These are phyloP conservation scores for Strix aluco DNA, from an alignment of 2,113 vertebrate species.

Conservation along the genomic window DNA sequence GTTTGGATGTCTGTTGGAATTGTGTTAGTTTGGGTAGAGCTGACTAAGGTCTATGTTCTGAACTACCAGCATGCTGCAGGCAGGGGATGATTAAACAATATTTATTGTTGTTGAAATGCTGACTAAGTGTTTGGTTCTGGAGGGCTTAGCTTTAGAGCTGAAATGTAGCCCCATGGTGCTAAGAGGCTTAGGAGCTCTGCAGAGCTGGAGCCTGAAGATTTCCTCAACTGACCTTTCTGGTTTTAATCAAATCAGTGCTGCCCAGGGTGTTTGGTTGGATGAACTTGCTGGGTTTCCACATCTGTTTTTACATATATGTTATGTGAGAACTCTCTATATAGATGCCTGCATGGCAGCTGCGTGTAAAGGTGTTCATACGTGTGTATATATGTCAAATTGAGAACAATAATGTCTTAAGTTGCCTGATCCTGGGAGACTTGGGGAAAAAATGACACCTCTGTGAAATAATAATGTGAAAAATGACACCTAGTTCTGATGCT, in stretches of 20 bases:
- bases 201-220: neutral
- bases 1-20: neutral
- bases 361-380: rapidly evolving
- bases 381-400: neutral
- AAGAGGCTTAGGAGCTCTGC: slow-evolving; percentile 29
- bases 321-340: rapidly evolving
- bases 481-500: too few relatives aligned
- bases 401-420: rapidly evolving
- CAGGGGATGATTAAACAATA: neutral
- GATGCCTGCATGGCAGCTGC: neutral
- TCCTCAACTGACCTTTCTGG: neutral
- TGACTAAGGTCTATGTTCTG: neutral
- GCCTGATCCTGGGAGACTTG: neutral
- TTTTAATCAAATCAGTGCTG: neutral
- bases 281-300: neutral
- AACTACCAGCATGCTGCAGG: neutral
- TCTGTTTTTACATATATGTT: neutral
- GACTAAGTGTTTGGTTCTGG: neutral
- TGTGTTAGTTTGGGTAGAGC: neutral
- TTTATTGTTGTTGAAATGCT: neutral
- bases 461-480: too few relatives aligned
- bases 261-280: neutral
- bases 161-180: neutral
- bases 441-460: neutral
- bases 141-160: neutral